These are phyloP conservation scores for Brachypterus glaber DNA, from an alignment of 2,888 invertebrate genomes.

Conservation along the genomic window DNA sequence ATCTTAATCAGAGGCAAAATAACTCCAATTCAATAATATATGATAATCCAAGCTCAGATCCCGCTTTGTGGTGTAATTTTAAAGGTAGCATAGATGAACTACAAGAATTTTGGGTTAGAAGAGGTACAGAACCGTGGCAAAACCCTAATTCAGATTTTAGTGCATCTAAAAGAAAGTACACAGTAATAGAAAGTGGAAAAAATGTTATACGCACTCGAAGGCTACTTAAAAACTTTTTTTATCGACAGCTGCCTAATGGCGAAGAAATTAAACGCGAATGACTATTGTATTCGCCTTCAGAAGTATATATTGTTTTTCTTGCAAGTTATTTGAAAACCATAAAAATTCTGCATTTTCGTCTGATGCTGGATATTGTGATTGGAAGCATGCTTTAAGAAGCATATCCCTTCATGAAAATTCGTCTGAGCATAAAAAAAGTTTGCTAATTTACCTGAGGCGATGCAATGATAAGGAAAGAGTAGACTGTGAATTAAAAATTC, in stretches of 20 bases:
- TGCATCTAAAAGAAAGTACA: slow-evolving; percentile 16
- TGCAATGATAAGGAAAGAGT: slow-evolving; percentile 14
- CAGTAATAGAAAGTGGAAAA: slow-evolving; percentile 16
- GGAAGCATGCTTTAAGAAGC: slow-evolving; percentile 18
- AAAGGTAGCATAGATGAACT: too few species aligned
- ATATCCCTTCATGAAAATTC: slow-evolving; percentile 11
- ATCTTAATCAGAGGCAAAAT: too few species aligned
- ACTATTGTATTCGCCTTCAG: slow-evolving; percentile 16
- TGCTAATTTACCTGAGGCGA: slow-evolving; percentile 17
- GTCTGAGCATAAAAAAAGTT: slow-evolving; percentile 17
- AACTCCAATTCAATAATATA: too few species aligned
- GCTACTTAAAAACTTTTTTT: slow-evolving; percentile 11
- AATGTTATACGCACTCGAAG: slow-evolving; percentile 14
- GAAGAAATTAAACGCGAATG: slow-evolving; percentile 7
- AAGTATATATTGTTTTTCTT: slow-evolving; percentile 18
- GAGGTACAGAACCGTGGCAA: slow-evolving; percentile 18
- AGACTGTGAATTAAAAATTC: background rate
- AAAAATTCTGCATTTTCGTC: too few species aligned
- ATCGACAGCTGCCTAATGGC: slow-evolving; percentile 18
- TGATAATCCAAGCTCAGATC: too few species aligned
- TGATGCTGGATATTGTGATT: slow-evolving; percentile 7
- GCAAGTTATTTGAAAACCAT: slow-evolving; percentile 17
- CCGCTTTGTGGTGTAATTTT: too few species aligned
- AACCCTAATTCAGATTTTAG: slow-evolving; percentile 20
- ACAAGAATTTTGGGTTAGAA: slow-evolving; percentile 17